These are phyloP conservation scores for Apocrypta bakeri DNA, from an alignment of 1,140 invertebrate genomes.

Conservation along the genomic window DNA sequence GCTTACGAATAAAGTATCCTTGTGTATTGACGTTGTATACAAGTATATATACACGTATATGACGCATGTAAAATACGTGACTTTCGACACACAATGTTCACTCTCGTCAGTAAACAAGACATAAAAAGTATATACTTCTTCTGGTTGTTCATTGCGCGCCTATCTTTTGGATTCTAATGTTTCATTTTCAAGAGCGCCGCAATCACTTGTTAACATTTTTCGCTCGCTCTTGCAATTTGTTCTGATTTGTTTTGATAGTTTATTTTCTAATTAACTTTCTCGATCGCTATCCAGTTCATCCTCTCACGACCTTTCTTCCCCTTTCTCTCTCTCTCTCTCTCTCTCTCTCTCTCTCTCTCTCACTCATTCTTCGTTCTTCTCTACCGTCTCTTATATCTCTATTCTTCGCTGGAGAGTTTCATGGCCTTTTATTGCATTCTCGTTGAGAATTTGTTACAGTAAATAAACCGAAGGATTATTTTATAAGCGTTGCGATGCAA, in stretches of 20 bases:
- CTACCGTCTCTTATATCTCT: background rate
- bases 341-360: background rate
- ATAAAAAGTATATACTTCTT: too few relatives aligned
- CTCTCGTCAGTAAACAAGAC: too few relatives aligned
- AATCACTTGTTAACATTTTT: background rate
- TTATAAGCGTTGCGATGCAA: background rate
- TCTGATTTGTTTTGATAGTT: background rate
- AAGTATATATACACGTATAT: too few relatives aligned
- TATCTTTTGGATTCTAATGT: background rate
- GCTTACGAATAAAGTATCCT: too few relatives aligned
- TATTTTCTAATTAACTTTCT: slow-evolving; percentile 49
- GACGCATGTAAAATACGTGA: too few relatives aligned
- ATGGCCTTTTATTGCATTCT: background rate
- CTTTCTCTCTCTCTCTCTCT: slow-evolving; percentile 22
- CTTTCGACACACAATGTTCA: too few relatives aligned
- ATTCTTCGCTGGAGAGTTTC: background rate
- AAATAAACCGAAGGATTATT: background rate
- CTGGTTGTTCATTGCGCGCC: background rate
- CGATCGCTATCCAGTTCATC: slow-evolving; percentile 44
- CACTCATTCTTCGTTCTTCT: background rate
- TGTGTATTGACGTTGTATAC: too few relatives aligned
- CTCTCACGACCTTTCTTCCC: slow-evolving; percentile 35
- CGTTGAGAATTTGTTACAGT: background rate
- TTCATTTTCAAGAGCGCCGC: too few relatives aligned
- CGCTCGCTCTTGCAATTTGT: slow-evolving; percentile 2